A percentile compares a stretch with the other conserved stretches of the same genome.
phyloP scores from a whole-genome alignment of 2,797 vertebrate species.

The Sebastes cheni region DNA sequence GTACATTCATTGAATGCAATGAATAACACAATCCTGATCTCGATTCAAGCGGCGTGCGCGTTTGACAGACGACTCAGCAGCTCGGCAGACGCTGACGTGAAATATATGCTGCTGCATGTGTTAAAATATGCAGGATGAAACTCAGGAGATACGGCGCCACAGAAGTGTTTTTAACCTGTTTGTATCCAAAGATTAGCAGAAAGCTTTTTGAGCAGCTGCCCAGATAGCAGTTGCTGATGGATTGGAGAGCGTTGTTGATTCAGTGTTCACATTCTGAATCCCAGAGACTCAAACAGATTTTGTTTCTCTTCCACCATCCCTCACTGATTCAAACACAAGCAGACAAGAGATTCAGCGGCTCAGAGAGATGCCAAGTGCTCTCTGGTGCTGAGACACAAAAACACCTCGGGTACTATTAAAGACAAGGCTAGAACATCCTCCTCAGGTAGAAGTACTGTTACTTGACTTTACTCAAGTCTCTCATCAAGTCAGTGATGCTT shows the following conservation, averaged over 20 bases:
- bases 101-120: constrained; percentile 50
- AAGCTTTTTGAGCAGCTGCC: constrained; percentile 5
- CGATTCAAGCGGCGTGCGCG: constrained; percentile 20
- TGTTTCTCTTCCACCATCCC: background rate
- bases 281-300: constrained; percentile 15
- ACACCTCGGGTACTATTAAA: background rate
- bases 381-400: constrained; percentile 5
- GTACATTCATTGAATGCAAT: constrained; percentile 29
- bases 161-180: constrained; percentile 43
- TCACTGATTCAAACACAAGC: constrained; percentile 17
- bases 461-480: background rate
- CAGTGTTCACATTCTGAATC: constrained; percentile 1
- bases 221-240: background rate
- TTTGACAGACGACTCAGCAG: constrained; percentile 46
- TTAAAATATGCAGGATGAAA: constrained; percentile 64
- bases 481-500: background rate
- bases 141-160: constrained; percentile 6
- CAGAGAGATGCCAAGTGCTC: background rate
- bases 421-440: background rate
- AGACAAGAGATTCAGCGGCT: constrained; percentile 12
- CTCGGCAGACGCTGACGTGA: constrained; percentile 35
- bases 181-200: constrained; percentile 7
- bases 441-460: background rate
- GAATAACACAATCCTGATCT: constrained; percentile 46
- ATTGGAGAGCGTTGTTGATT: background rate